These are phyloP conservation scores for Bothrops jararaca DNA, from an alignment of 2,113 vertebrate genomes.

Conservation along the genomic window DNA sequence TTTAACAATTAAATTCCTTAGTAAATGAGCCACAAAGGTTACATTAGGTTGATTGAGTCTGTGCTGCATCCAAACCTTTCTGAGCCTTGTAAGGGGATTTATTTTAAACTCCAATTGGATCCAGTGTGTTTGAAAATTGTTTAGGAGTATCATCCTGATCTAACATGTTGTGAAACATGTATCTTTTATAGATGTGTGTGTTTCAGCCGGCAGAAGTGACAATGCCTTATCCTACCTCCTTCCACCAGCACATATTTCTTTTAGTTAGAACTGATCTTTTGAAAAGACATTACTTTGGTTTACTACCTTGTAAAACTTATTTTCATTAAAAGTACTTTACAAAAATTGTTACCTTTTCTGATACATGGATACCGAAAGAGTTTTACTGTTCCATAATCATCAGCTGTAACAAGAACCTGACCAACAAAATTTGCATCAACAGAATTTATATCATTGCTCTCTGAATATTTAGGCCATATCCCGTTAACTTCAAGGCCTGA, in stretches of 20 bases:
- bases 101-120: background rate
- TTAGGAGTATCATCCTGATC: background rate
- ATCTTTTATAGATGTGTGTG: background rate
- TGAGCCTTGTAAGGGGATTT: background rate
- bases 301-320: background rate
- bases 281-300: background rate
- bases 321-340: constrained; percentile 24
- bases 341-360: constrained; percentile 83
- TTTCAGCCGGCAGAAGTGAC: background rate
- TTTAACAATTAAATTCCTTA: background rate
- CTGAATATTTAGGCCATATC: constrained; percentile 96
- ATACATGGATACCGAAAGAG: constrained; percentile 94
- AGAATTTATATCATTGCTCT: constrained; percentile 93
- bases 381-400: constrained; percentile 95
- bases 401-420: constrained; percentile 95
- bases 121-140: background rate
- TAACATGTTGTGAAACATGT: background rate
- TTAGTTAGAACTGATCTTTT: background rate
- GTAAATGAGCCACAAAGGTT: background rate
- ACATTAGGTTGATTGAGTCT: background rate
- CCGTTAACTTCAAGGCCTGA: constrained; percentile 93
- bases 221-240: background rate
- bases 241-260: background rate
- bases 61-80: background rate
- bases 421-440: constrained; percentile 93